Evolutionary conservation across 1,140 invertebrate species (phyloP), one percentile per base, ranked within the genome.

Genomic region (Phocides pigmalion): DNA sequence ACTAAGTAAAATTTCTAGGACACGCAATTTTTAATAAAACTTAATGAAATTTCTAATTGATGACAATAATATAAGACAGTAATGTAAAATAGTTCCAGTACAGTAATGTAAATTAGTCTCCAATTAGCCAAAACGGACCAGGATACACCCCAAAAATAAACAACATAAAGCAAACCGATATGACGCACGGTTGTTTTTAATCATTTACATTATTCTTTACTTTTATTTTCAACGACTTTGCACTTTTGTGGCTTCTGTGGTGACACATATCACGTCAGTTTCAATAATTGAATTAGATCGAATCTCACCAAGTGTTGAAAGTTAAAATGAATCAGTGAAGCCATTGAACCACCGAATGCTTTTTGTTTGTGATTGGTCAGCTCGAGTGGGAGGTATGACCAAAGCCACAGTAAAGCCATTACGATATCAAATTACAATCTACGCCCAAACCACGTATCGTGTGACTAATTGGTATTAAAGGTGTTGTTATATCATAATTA

Each of bases 401-500:
- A 75, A 81, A 84, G 74, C 78, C 78, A 73, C 71, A 62, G 64
- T 84, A 86, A 87, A 81, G 72, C 79, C 74, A 87, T 87, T 84
- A 86, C 70, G 66, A 71, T 82, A 74, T 89, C 84, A 82, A 87
- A 86, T 89, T 89, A 87, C 84, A 71, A 54, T 74, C 66, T 73
- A 82, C 84, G 84, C 84, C 84, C 81, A 83, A 86, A 84, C 81
- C 71, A 69, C 69, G 75, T 76, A 79, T 79, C 73, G 84, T 89
- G 80, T 86, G 82, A 89, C 87, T 87, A 87, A 89, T 89, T 84
- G 80, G 79, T 72, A 81, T 89, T 82, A 87, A 82, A 83, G 74
- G 72, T 81, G 81, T 73, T 84, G 84, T 84, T 84, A 83, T 84
- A 72, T 84, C 83, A 86, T 87, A 89, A 89, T 89, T 89, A 86